Evolutionary conservation across 2,888 invertebrate genomes (phyloP).

Genomic region (Aphodius granarius): DNA sequence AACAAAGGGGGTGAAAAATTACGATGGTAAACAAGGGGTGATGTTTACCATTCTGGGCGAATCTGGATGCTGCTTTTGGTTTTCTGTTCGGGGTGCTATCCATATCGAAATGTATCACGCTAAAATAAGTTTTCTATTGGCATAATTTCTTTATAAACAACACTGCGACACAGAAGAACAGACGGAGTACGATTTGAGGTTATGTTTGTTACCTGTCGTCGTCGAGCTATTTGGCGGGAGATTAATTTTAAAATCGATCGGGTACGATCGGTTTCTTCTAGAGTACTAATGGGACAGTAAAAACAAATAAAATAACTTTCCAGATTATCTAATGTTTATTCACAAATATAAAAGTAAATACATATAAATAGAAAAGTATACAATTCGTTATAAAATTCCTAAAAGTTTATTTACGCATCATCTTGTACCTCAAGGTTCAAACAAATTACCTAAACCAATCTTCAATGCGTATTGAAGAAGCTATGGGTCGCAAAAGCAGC

Average conservation of each 20-base stretch:
- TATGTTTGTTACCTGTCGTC: not conserved
- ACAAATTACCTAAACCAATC: not conserved
- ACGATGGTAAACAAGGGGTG: not conserved
- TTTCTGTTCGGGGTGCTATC: conserved; percentile 5
- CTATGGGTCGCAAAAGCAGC: not conserved
- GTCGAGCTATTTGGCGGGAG: not conserved
- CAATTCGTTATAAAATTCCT: not conserved
- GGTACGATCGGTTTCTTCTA: not conserved
- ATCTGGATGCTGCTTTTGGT: not conserved
- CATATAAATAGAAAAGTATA: not conserved
- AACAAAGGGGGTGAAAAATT: too few species aligned
- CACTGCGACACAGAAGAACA: not conserved
- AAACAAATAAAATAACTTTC: not conserved
- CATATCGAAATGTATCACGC: not conserved
- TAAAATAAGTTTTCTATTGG: not conserved
- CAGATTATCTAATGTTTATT: not conserved
- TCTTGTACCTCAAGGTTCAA: not conserved
- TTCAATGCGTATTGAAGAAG: not conserved
- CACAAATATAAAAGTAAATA: not conserved
- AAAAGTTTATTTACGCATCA: not conserved
- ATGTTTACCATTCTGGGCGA: not conserved
- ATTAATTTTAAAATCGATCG: not conserved
- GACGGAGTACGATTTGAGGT: not conserved
- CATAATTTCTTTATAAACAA: not conserved
- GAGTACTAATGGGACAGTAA: too few species aligned